Evolutionary conservation across 2,888 invertebrate genomes (phyloP).

Genomic region (Pimpla rufipes): DNA sequence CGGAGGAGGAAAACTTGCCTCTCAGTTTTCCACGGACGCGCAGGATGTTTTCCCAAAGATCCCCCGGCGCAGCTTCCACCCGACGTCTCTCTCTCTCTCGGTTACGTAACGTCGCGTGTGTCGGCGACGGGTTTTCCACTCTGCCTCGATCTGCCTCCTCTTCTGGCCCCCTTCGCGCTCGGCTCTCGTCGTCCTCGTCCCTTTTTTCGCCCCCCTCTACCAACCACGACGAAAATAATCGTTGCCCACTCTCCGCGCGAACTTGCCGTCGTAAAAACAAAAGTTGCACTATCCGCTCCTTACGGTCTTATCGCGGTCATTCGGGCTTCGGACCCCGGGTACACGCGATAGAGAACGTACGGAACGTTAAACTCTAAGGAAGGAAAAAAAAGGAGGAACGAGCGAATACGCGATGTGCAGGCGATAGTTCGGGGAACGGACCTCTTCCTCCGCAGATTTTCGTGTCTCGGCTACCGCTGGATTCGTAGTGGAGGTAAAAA

Average conservation of each 20-base stretch:
- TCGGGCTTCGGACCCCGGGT: constrained; percentile 35
- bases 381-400: constrained; percentile 7
- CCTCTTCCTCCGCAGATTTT: constrained; percentile 32
- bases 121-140: constrained; percentile 8
- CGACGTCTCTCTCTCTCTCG: constrained; percentile 35
- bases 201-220: constrained; percentile 8
- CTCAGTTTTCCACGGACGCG: constrained; percentile 72
- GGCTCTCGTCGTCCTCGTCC: neutral
- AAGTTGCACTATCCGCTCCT: constrained; percentile 70
- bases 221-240: constrained; percentile 77
- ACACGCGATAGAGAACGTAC: constrained; percentile 27
- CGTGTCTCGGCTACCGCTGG: neutral
- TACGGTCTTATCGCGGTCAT: constrained; percentile 75
- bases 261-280: constrained; percentile 77
- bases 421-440: constrained; percentile 17
- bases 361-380: constrained; percentile 22
- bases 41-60: constrained; percentile 77
- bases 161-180: neutral
- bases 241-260: constrained; percentile 70
- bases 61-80: constrained; percentile 6
- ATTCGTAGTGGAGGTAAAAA: neutral
- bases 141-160: neutral
- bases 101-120: constrained; percentile 45
- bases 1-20: constrained; percentile 50
- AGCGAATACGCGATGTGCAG: neutral